Evolutionary conservation across 1,140 invertebrate genomes (phyloP), one percentile per base, ranked within the genome.

Genomic region (Plodia interpunctella): DNA sequence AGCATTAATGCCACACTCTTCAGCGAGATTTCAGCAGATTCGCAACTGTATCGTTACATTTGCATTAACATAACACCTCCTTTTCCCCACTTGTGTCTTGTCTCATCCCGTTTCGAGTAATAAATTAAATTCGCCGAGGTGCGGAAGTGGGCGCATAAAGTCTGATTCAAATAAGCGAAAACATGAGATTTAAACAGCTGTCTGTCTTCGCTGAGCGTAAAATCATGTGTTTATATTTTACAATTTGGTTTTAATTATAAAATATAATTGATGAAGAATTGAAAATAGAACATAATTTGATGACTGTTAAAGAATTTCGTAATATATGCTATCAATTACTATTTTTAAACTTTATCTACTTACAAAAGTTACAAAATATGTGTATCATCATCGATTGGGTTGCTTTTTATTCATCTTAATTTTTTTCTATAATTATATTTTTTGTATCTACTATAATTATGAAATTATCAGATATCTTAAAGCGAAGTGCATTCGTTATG

Each of bases 51-150:
- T 52, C 50, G 50, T 52, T 21, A 53, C 19, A 53, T 53, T 53
- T 53, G 51, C 51, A 53, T 53, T 25, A 53, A 25, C 9, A 53
- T 53, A 6, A n/a, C n/a, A n/a, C 20, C 13, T 19, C 19, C 20
- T 18, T 25, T 49, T 58, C 59, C 56, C 56, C 56, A 35, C n/a
- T 32, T 52, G 25, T 52, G 25, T 57, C 62, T 62, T 68, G 68
- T 76, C 70, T 65, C 63, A 53, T 70, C 66, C 35, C 68, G 65
- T 72, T 76, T 67, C 66, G 55, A 57, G 32, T 72, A 68, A 69
- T 73, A 76, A 76, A 76, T 76, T 76, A 70, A 73, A 73, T 76
- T 71, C 65, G 65, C 70, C 67, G 62, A 66, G 63, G 64, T 65
- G 68, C 63, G 28, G 56, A 60, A 55, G 20, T 28, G 28, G 51